Evolutionary conservation across 1,140 invertebrate species (phyloP).

Genomic region (Schlechtendalia chinensis): DNA sequence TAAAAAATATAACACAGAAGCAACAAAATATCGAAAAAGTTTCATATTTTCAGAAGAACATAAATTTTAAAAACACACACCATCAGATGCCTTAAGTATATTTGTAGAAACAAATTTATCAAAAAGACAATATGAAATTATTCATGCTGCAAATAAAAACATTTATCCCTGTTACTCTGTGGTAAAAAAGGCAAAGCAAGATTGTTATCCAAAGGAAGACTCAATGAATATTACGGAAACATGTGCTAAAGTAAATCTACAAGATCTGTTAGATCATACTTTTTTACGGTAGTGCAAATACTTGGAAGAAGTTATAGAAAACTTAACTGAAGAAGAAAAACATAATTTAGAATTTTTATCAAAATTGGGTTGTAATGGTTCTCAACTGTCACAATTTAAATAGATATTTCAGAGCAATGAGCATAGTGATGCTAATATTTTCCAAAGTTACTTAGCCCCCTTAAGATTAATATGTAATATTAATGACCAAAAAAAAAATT

Average conservation of each 20-base stretch:
- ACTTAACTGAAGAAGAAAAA: neutral
- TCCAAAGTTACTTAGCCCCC: neutral
- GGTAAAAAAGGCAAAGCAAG: neutral
- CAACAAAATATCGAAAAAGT: no score
- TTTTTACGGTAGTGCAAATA: neutral
- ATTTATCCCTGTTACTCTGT: neutral
- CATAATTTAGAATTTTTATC: neutral
- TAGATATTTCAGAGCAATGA: neutral
- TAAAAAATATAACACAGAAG: neutral
- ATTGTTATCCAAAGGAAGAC: neutral
- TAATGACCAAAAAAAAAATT: constrained; percentile 3
- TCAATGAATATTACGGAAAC: neutral
- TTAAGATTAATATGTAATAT: constrained; percentile 11
- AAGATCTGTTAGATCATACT: constrained; percentile 16
- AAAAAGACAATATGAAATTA: neutral
- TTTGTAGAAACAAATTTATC: constrained; percentile 6
- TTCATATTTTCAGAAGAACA: no score
- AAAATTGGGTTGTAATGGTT: constrained; percentile 13
- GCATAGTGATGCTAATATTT: constrained; percentile 1
- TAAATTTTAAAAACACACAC: no score
- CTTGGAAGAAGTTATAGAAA: constrained; percentile 12
- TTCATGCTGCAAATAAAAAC: constrained; percentile 1
- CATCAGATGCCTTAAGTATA: neutral
- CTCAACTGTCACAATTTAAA: neutral
- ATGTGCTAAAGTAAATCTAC: neutral